Evolutionary conservation across 2,888 invertebrate genomes (phyloP).

Genomic region (Ophion ellenae): DNA sequence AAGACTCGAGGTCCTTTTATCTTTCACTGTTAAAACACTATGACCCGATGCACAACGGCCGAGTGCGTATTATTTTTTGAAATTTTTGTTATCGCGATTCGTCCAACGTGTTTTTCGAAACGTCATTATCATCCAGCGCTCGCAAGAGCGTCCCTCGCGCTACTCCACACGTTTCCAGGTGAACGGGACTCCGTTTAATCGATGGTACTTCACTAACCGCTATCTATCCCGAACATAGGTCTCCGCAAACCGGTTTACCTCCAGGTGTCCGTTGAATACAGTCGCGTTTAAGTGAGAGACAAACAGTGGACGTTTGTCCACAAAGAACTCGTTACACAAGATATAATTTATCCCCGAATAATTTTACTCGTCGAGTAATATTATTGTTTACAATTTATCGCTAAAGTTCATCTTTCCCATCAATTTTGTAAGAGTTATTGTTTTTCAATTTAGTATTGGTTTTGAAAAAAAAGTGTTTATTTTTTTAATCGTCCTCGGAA

Average conservation of each 20-base stretch:
- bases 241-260: constrained; percentile 32
- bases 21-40: no score
- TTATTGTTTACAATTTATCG: background rate
- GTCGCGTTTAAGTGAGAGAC: constrained; percentile 24
- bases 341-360: background rate
- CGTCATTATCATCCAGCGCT: background rate
- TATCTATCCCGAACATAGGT: constrained; percentile 4
- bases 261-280: constrained; percentile 33
- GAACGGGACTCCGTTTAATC: constrained; percentile 51
- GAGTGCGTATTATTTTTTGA: no score
- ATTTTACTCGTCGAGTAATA: background rate
- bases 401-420: background rate
- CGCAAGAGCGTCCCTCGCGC: background rate
- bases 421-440: background rate
- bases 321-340: background rate
- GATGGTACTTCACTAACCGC: constrained; percentile 30
- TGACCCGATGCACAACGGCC: no score
- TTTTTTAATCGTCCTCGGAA: background rate
- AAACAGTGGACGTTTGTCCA: constrained; percentile 19
- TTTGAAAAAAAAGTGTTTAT: background rate
- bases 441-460: background rate
- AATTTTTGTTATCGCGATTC: background rate
- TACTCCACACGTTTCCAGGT: constrained; percentile 48
- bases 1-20: no score
- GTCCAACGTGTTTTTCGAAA: background rate